phyloP scores from a whole-genome alignment of 2,113 vertebrate genomes.

The Caranx melampygus region DNA sequence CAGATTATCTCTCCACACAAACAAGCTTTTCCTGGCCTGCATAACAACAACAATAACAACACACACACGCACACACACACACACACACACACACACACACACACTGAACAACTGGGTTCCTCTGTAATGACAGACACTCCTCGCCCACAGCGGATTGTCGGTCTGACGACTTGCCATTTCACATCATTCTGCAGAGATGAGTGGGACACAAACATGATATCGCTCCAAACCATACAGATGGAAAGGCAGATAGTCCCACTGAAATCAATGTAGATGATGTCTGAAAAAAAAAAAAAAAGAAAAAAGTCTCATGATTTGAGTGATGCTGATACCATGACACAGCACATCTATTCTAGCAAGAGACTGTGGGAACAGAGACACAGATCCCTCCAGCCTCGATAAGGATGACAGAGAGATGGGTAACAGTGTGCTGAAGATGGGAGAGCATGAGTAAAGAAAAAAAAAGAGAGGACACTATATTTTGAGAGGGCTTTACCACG shows the following conservation, averaged over 20 bases:
- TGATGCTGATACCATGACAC: slow-evolving; percentile 71
- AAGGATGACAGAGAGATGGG: slow-evolving; percentile 46
- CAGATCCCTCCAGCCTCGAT: slow-evolving; percentile 36
- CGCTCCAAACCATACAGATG: slow-evolving; percentile 75
- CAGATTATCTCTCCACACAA: slow-evolving; percentile 11
- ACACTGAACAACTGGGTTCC: slow-evolving; percentile 21
- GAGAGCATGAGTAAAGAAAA: slow-evolving; percentile 38
- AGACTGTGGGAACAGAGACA: slow-evolving; percentile 43
- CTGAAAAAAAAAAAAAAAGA: slow-evolving; percentile 43
- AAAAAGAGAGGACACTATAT: slow-evolving; percentile 17
- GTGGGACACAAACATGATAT: slow-evolving; percentile 70
- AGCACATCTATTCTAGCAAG: slow-evolving; percentile 55
- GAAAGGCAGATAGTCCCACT: slow-evolving; percentile 59
- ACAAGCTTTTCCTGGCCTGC: slow-evolving; percentile 18
- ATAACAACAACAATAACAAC: slow-evolving; percentile 9
- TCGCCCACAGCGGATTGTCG: slow-evolving; percentile 68
- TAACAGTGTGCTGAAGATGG: slow-evolving; percentile 36
- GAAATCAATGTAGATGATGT: slow-evolving; percentile 66
- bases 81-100: slow-evolving; percentile 26
- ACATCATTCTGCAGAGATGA: slow-evolving; percentile 70
- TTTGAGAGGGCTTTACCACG: slow-evolving; percentile 27
- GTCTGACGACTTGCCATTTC: slow-evolving; percentile 76
- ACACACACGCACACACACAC: slow-evolving; percentile 4
- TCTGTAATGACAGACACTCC: slow-evolving; percentile 61
- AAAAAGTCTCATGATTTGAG: slow-evolving; percentile 60